Percentiles rank a stretch among this genome's conserved stretches.
phyloP scores from a whole-genome alignment of 2,797 vertebrate genomes.

The Poecilia gillii region DNA sequence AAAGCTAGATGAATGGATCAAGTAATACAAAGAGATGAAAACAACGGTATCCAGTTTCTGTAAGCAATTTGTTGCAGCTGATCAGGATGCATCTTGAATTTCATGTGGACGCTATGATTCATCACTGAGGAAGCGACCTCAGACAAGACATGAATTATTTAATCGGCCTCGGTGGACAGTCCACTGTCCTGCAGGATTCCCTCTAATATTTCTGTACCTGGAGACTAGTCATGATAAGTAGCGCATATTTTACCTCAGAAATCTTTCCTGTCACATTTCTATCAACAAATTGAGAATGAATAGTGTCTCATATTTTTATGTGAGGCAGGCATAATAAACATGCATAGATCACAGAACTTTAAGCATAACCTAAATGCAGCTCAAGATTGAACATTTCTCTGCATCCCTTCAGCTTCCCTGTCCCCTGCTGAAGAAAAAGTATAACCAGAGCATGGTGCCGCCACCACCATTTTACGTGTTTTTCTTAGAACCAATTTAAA shows the following conservation, averaged over 20 bases:
- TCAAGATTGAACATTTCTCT: background rate
- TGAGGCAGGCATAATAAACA: background rate
- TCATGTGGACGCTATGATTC: conserved; percentile 19
- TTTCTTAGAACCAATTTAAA: background rate
- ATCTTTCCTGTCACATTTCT: conserved; percentile 4
- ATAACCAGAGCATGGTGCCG: background rate
- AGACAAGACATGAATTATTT: conserved; percentile 20
- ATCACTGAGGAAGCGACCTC: conserved; percentile 12
- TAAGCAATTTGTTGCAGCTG: conserved; percentile 1
- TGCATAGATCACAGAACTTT: background rate
- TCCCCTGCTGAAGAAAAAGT: background rate
- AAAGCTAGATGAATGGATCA: conserved; percentile 7
- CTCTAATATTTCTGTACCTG: background rate
- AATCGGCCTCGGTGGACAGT: conserved; percentile 17
- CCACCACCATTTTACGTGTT: background rate
- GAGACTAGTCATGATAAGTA: conserved; percentile 16
- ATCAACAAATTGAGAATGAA: background rate
- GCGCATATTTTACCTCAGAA: conserved; percentile 1
- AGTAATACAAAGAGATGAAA: background rate
- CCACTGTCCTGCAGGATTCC: background rate
- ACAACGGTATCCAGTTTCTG: conserved; percentile 5
- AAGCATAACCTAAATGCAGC: background rate
- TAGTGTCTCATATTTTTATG: background rate
- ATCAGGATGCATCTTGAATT: conserved; percentile 9
- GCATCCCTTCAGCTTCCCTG: background rate